phyloP scores from a whole-genome alignment of 2,888 invertebrate species.

The Lasioglossum figueresi region DNA sequence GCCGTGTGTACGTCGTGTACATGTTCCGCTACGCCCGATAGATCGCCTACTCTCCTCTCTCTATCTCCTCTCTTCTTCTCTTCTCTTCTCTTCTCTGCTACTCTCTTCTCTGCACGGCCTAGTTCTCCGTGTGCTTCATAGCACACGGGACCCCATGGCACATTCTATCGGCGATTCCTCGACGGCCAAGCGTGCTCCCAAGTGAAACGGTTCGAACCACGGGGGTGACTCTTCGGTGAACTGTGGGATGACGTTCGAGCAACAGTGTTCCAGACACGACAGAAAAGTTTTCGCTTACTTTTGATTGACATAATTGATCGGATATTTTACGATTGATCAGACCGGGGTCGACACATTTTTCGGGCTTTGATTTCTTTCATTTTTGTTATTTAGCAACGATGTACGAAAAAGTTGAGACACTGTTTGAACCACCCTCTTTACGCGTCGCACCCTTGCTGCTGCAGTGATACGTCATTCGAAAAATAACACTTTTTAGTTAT shows the following conservation, averaged over 20 bases:
- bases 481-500: too few relatives aligned
- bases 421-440: too few relatives aligned
- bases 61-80: constrained; percentile 15
- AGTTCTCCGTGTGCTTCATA: constrained; percentile 17
- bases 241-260: constrained; percentile 24
- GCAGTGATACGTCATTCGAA: too few relatives aligned
- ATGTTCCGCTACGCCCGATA: constrained; percentile 61
- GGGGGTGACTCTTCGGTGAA: constrained; percentile 24
- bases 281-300: not conserved
- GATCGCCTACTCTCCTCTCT: constrained; percentile 42
- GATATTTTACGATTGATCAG: not conserved
- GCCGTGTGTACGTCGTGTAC: constrained; percentile 53
- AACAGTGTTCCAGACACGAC: not conserved
- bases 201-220: constrained; percentile 40
- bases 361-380: not conserved
- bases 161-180: constrained; percentile 45
- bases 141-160: constrained; percentile 42
- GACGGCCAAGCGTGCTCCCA: constrained; percentile 35
- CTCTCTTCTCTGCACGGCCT: constrained; percentile 5
- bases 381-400: not conserved
- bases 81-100: not conserved
- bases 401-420: too few relatives aligned
- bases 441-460: too few relatives aligned
- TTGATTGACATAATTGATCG: not conserved
- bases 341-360: not conserved